Conservation (phyloP, 1,140 invertebrate species). For the Phocides pigmalion region DNA sequence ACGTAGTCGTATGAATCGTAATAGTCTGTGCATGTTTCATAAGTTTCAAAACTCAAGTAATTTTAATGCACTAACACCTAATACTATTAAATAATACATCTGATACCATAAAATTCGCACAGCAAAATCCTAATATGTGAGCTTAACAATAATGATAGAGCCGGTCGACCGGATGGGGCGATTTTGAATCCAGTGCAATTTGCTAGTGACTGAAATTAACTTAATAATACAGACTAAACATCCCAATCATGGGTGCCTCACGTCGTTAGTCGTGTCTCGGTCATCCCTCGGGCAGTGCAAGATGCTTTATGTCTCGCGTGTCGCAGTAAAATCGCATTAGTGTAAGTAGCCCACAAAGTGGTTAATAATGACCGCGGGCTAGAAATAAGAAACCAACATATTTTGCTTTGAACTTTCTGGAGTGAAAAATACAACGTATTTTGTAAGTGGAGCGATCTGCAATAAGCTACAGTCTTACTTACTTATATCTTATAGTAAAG, state of each 20-base stretch:
- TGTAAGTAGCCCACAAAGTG: constrained; percentile 1
- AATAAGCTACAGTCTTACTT: no score
- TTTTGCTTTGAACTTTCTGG: constrained; percentile 2
- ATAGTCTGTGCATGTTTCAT: no score
- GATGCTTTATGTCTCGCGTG: background rate
- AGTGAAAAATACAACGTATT: no score
- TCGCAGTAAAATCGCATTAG: constrained; percentile 8
- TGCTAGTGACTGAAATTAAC: constrained; percentile 17
- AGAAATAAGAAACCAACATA: no score
- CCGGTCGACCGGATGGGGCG: background rate
- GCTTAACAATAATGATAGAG: constrained; percentile 6
- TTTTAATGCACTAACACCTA: no score
- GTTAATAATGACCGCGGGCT: constrained; percentile 6
- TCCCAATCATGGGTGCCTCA: constrained; percentile 2
- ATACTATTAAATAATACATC: no score
- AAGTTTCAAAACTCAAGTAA: no score
- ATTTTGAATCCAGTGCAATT: constrained; percentile 19
- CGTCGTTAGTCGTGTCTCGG: background rate
- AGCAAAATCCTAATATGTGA: background rate
- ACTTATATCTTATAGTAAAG: no score
- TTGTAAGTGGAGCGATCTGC: no score
- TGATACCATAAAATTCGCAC: no score
- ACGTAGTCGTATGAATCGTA: no score
- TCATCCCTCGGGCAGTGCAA: background rate
- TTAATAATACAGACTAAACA: constrained; percentile 16